A percentile compares a stretch with the other conserved stretches of the same genome.
Conservation (phyloP, 2,888 invertebrate genomes). For the Euspilapteryx auroguttella region DNA sequence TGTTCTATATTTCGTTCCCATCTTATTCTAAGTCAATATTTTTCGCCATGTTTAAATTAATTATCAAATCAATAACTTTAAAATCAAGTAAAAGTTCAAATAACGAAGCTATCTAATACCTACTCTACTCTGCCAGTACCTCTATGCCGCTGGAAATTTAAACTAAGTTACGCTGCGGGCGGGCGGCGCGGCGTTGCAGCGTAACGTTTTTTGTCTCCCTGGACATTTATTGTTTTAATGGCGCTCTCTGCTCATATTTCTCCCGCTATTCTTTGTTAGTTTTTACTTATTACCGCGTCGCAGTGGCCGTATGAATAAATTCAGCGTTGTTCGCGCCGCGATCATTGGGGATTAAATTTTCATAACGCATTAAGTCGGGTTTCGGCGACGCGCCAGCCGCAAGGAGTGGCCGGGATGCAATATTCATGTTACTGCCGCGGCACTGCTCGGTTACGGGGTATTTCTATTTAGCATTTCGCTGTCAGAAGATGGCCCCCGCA, state of each 20-base stretch:
- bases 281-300: constrained; percentile 33
- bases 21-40: too few species aligned
- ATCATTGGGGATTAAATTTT: constrained; percentile 37
- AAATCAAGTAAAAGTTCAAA: too few species aligned
- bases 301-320: constrained; percentile 35
- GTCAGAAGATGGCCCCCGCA: too few species aligned
- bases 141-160: too few species aligned
- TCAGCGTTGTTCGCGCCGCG: constrained; percentile 16
- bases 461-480: too few species aligned
- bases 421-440: constrained; percentile 24
- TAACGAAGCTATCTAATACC: too few species aligned
- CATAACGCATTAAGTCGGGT: constrained; percentile 25
- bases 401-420: constrained; percentile 14
- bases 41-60: too few species aligned
- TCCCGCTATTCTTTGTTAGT: constrained; percentile 21
- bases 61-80: too few species aligned
- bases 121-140: too few species aligned
- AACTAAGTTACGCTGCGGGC: too few species aligned
- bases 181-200: constrained; percentile 7
- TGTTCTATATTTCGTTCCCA: too few species aligned
- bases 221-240: constrained; percentile 38
- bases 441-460: too few species aligned
- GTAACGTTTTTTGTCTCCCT: constrained; percentile 14
- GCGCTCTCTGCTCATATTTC: constrained; percentile 32
- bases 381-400: constrained; percentile 10